Conservation (phyloP, 2,113 vertebrate species). For the Gopherus flavomarginatus region DNA sequence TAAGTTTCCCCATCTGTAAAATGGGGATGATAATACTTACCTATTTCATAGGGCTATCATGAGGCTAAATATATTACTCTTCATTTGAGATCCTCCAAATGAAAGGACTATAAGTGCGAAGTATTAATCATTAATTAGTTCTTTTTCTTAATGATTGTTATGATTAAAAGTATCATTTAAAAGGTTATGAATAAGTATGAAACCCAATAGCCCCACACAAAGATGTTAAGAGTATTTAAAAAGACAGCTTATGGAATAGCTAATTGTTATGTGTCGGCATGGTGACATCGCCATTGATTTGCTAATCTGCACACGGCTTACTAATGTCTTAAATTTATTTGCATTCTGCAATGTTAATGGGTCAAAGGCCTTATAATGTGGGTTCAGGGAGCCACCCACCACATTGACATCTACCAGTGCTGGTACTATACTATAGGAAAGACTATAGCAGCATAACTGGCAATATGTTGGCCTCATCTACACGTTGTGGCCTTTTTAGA, state of each 20-base stretch:
- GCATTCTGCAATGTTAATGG: neutral
- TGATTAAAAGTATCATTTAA: neutral
- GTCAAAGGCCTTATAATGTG: neutral
- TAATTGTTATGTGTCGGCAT: neutral
- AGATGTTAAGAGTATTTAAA: neutral
- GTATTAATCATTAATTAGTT: neutral
- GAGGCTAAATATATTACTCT: conserved; percentile 32
- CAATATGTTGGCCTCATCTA: neutral
- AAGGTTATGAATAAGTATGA: conserved; percentile 11
- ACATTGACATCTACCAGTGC: neutral
- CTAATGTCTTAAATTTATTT: neutral
- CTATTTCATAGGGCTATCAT: neutral
- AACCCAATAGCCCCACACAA: neutral
- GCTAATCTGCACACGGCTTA: neutral
- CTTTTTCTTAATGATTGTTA: neutral
- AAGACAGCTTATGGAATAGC: neutral
- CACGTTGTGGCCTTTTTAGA: neutral
- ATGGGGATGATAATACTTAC: neutral
- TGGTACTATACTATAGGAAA: neutral
- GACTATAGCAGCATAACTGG: neutral
- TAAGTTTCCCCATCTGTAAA: conserved; percentile 10
- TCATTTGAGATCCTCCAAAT: neutral
- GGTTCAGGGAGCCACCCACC: neutral
- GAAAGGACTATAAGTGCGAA: neutral
- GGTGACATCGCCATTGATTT: neutral